phyloP scores from a whole-genome alignment of 35 echinoderm and acorn worm species.

The Acanthaster planci region DNA sequence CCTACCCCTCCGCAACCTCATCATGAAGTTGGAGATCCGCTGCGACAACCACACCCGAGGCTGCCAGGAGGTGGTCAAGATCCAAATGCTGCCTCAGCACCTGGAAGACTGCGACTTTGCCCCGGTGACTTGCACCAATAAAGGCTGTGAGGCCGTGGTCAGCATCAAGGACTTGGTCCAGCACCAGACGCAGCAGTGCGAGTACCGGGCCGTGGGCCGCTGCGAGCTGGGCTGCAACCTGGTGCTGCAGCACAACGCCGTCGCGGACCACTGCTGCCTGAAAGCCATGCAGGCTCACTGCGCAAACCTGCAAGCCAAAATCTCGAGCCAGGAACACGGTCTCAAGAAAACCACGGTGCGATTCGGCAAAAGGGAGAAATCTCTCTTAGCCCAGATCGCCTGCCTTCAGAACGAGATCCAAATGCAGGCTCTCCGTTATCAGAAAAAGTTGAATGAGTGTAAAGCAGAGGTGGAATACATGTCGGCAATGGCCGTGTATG shows the following conservation, averaged over 20 bases:
- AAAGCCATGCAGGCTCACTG: conserved; percentile 85
- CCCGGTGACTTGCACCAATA: conserved; percentile 91
- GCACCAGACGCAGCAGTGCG: conserved; percentile 82
- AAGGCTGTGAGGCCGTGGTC: conserved; percentile 82
- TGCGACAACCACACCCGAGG: conserved; percentile 85
- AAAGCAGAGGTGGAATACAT: conserved; percentile 97
- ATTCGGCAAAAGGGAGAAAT: conserved; percentile 89
- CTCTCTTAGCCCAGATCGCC: conserved; percentile 87
- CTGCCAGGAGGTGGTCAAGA: conserved; percentile 78
- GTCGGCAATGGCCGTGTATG: conserved; percentile 64
- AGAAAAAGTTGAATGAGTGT: conserved; percentile 96
- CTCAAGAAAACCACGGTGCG: conserved; percentile 85
- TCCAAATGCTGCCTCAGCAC: conserved; percentile 87
- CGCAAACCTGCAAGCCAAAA: conserved; percentile 64
- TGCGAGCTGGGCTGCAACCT: conserved; percentile 93
- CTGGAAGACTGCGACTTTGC: conserved; percentile 88
- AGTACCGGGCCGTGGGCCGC: conserved; percentile 80
- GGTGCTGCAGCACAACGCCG: conserved; percentile 63
- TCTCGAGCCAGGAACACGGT: conserved; percentile 83
- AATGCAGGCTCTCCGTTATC: conserved; percentile 92
- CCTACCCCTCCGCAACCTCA: conserved; percentile 88
- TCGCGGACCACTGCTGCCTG: conserved; percentile 77
- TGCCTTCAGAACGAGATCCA: conserved; percentile 97
- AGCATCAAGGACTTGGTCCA: conserved; percentile 83
- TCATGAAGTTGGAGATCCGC: conserved; percentile 92